phyloP scores from a whole-genome alignment of 1,140 invertebrate genomes.

The Maniola jurtina region DNA sequence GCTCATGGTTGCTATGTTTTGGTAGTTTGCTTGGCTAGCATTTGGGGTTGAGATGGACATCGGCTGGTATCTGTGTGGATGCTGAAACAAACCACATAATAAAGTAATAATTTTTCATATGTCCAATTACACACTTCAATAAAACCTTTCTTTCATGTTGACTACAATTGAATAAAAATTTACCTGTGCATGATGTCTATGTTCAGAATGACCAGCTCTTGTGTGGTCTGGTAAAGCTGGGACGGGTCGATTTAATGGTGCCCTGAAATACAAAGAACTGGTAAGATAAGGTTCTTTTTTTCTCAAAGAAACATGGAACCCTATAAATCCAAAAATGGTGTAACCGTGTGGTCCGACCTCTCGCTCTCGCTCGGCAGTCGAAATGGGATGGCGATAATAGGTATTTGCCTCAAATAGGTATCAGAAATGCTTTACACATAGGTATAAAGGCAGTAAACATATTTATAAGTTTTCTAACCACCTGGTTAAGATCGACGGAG shows the following conservation, averaged over 20 bases:
- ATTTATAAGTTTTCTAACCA: conserved; percentile 88
- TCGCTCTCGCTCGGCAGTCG: too few relatives aligned
- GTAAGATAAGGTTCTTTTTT: too few relatives aligned
- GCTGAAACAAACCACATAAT: conserved; percentile 36
- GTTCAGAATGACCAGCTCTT: conserved; percentile 51
- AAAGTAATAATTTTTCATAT: too few relatives aligned
- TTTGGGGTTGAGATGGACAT: conserved; percentile 71
- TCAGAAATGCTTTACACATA: too few relatives aligned
- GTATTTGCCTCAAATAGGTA: too few relatives aligned
- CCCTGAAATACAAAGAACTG: conserved; percentile 13
- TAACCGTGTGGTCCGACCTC: too few relatives aligned
- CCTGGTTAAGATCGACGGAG: conserved; percentile 94
- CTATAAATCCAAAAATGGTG: too few relatives aligned
- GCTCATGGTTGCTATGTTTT: conserved; percentile 58
- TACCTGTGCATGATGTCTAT: conserved; percentile 60
- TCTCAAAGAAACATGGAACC: background rate
- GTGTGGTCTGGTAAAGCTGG: conserved; percentile 54
- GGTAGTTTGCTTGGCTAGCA: conserved; percentile 58
- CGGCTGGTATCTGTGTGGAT: conserved; percentile 62
- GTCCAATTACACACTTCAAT: too few relatives aligned
- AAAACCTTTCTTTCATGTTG: too few relatives aligned
- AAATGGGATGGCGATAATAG: too few relatives aligned
- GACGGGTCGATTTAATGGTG: conserved; percentile 57
- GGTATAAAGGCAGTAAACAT: too few relatives aligned
- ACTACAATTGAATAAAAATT: background rate